Percentiles rank a stretch among this genome's conserved stretches.
Evolutionary conservation across 2,888 invertebrate species (phyloP).

Genomic region (Busseola fusca): DNA sequence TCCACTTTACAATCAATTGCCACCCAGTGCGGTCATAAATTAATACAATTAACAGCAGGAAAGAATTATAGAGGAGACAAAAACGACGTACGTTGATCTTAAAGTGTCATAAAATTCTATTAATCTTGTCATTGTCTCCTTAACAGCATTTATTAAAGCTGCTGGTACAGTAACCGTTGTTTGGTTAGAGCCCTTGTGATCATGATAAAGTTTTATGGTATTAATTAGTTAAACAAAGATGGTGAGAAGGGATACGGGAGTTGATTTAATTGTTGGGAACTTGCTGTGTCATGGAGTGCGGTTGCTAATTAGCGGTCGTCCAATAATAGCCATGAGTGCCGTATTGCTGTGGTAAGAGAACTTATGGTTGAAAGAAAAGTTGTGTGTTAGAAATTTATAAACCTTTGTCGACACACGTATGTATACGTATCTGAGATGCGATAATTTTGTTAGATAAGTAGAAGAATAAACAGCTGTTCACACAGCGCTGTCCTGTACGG

Average conservation of each 20-base stretch:
- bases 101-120: conserved; percentile 68
- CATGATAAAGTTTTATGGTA: conserved; percentile 51
- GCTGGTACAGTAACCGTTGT: conserved; percentile 54
- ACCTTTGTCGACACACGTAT: background rate
- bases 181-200: conserved; percentile 44
- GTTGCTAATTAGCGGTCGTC: conserved; percentile 39
- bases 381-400: background rate
- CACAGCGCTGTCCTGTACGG: background rate
- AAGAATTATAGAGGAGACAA: conserved; percentile 55
- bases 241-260: conserved; percentile 53
- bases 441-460: background rate
- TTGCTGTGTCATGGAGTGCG: conserved; percentile 23
- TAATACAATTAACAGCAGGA: conserved; percentile 77
- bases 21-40: conserved; percentile 82
- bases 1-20: conserved; percentile 75
- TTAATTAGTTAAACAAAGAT: conserved; percentile 61
- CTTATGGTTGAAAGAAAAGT: background rate
- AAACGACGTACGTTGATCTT: conserved; percentile 50
- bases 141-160: conserved; percentile 58
- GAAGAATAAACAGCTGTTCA: background rate
- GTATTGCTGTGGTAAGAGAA: conserved; percentile 13
- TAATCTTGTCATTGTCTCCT: conserved; percentile 61
- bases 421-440: background rate
- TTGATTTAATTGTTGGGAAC: conserved; percentile 39
- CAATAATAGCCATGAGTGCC: conserved; percentile 12